Conservation (phyloP, 2,113 vertebrate genomes). For the Urocynchramus pylzowi region DNA sequence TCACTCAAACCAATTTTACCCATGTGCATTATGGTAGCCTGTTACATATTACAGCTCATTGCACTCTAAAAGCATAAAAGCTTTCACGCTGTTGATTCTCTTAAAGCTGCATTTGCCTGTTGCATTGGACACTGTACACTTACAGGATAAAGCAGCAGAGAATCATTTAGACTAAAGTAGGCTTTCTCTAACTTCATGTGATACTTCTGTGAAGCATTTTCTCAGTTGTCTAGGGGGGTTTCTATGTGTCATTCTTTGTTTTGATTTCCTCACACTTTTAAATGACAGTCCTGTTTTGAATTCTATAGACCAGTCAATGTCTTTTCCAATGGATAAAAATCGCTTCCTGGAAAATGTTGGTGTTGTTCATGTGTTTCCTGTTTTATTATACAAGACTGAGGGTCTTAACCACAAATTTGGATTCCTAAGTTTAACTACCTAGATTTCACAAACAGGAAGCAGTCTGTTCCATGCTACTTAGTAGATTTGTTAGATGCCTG, state of each 20-base stretch:
- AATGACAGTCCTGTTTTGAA: background rate
- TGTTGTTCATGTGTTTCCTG: fast-evolving
- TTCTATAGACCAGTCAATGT: background rate
- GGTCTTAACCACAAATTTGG: background rate
- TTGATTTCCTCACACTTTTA: background rate
- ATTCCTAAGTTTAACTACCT: background rate
- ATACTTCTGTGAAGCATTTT: background rate
- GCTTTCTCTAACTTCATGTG: background rate
- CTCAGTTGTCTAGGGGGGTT: background rate
- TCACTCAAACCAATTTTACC: background rate
- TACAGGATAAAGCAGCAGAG: background rate
- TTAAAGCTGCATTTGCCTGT: background rate
- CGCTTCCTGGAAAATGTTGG: background rate
- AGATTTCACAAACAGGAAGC: background rate
- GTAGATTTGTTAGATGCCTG: background rate
- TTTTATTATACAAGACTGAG: background rate
- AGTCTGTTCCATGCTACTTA: background rate
- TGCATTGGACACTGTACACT: background rate
- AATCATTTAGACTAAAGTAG: background rate
- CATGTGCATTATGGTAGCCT: background rate
- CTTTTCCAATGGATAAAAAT: background rate
- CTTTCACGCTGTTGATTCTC: background rate
- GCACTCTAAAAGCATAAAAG: background rate
- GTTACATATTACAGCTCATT: background rate
- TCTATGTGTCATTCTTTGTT: background rate